These are phyloP conservation scores for Darevskia mixta DNA, from an alignment of 2,797 vertebrate species.

Conservation along the genomic window DNA sequence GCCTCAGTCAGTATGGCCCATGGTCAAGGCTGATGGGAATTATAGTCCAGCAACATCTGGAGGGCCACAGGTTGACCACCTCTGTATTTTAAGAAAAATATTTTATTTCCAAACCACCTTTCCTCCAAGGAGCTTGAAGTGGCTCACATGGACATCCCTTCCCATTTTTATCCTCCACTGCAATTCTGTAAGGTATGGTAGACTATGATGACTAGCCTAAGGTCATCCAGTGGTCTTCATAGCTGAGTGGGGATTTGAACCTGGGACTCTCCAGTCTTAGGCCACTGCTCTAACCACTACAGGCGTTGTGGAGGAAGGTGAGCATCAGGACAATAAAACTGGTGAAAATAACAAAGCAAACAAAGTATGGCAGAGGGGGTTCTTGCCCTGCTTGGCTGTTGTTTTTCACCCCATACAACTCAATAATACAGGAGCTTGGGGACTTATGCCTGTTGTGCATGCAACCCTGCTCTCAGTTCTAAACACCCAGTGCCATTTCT, in stretches of 20 bases:
- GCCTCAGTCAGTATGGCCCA: no score
- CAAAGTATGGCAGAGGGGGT: no score
- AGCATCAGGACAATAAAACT: not conserved
- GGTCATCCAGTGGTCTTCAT: not conserved
- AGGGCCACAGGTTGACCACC: no score
- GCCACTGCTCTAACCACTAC: not conserved
- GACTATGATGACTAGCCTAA: not conserved
- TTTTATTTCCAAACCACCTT: not conserved
- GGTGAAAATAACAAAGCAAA: not conserved
- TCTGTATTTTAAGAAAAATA: no score
- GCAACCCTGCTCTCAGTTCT: not conserved
- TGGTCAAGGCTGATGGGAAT: no score
- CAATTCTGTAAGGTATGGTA: not conserved
- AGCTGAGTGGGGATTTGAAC: not conserved
- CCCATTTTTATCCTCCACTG: not conserved
- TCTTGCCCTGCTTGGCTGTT: fast-evolving
- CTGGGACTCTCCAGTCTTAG: not conserved
- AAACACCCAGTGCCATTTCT: conserved; percentile 28
- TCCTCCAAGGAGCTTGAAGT: not conserved
- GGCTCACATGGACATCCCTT: not conserved
- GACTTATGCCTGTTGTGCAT: conserved; percentile 18
- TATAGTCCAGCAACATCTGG: no score
- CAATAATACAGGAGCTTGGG: fast-evolving
- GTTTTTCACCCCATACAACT: not conserved
- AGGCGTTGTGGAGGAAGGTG: not conserved